Evolutionary conservation across 2,888 invertebrate species (phyloP).

Genomic region (Polymixis lichenea): DNA sequence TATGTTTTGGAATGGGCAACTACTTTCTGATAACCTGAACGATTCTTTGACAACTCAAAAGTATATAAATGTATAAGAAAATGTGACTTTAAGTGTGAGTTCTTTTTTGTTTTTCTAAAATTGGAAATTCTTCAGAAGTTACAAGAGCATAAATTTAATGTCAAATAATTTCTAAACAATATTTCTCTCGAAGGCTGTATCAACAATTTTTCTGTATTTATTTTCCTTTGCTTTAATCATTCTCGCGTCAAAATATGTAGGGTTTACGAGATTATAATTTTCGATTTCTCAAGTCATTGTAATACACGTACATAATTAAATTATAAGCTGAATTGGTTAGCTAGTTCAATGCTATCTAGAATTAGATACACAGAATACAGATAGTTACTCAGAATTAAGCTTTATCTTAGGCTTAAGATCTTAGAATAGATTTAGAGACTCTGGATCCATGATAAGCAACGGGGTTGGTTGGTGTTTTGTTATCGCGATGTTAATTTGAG

Average conservation of each 20-base stretch:
- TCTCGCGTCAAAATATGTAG: background rate
- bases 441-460: background rate
- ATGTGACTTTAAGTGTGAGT: too few relatives aligned
- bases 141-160: too few relatives aligned
- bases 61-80: too few relatives aligned
- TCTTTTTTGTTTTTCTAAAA: too few relatives aligned
- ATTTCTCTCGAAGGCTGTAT: too few relatives aligned
- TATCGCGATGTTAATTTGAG: background rate
- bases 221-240: background rate
- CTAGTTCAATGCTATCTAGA: background rate
- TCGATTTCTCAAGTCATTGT: background rate
- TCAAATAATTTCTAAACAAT: too few relatives aligned
- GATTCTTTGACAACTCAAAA: too few relatives aligned
- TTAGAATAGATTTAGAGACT: background rate
- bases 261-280: background rate
- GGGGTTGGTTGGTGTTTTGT: background rate
- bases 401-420: background rate
- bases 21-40: too few relatives aligned
- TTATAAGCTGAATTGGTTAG: too few relatives aligned
- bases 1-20: too few relatives aligned
- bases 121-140: too few relatives aligned
- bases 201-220: background rate
- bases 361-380: background rate
- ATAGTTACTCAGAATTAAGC: background rate
- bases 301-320: background rate